Conservation (phyloP, 2,888 invertebrate genomes). For the Conomelus anceps region DNA sequence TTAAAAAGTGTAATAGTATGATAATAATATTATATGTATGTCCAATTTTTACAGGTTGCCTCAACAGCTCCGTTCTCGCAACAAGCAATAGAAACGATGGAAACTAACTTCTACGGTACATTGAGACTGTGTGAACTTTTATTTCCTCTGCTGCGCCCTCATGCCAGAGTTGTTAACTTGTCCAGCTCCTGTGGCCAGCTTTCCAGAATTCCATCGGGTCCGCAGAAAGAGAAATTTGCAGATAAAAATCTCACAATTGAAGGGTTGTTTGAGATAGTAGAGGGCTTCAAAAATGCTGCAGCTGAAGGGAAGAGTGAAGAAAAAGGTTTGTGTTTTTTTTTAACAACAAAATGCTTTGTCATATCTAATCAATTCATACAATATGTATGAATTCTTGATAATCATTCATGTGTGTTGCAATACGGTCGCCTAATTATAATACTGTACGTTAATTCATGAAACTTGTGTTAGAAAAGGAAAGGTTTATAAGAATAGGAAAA, state of each 20-base stretch:
- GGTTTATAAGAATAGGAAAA: no score
- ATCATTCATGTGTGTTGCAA: no score
- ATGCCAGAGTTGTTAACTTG: constrained; percentile 68
- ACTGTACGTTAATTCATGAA: no score
- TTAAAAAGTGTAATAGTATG: no score
- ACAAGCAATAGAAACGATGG: constrained; percentile 64
- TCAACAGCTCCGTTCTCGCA: constrained; percentile 55
- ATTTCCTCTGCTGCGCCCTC: constrained; percentile 61
- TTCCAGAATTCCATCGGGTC: constrained; percentile 52
- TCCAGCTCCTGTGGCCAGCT: constrained; percentile 63
- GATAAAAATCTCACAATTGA: constrained; percentile 51
- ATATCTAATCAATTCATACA: no score
- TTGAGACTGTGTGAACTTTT: constrained; percentile 57
- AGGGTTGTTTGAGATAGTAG: constrained; percentile 54
- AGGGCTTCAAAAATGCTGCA: constrained; percentile 50
- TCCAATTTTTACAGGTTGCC: constrained; percentile 38
- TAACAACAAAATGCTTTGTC: not conserved
- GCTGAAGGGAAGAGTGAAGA: not conserved
- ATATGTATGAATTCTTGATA: no score
- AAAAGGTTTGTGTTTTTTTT: not conserved
- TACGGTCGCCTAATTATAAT: no score
- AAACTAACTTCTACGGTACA: constrained; percentile 62
- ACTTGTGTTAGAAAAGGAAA: no score
- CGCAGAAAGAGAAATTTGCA: constrained; percentile 50
- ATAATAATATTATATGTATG: no score